Evolutionary conservation across 2,113 vertebrate genomes (phyloP).

Genomic region (Nematolebias whitei): DNA sequence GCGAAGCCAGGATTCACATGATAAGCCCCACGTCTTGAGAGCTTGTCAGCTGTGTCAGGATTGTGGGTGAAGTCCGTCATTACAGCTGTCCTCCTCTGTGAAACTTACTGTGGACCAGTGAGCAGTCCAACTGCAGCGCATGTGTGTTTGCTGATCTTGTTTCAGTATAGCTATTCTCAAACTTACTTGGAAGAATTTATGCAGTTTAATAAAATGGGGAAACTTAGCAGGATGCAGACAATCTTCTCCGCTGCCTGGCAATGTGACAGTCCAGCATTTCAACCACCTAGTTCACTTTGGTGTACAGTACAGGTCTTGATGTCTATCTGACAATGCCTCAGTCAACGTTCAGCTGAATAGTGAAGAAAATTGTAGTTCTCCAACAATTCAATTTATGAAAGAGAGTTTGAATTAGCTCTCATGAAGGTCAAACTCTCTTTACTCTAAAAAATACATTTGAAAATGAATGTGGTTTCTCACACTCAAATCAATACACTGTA

Average conservation of each 20-base stretch:
- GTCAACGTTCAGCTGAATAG: conserved; percentile 5
- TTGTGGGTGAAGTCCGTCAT: conserved; percentile 57
- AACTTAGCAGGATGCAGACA: conserved; percentile 6
- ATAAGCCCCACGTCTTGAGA: conserved; percentile 49
- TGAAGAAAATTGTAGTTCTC: conserved; percentile 13
- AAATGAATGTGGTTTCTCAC: too few relatives aligned
- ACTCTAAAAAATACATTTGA: too few relatives aligned
- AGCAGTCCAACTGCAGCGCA: conserved; percentile 31
- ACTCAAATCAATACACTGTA: too few relatives aligned
- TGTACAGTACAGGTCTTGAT: too few relatives aligned
- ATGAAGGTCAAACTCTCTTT: too few relatives aligned
- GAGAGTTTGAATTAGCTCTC: too few relatives aligned
- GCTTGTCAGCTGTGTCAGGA: conserved; percentile 59
- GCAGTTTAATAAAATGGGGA: too few relatives aligned
- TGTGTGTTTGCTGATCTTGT: conserved; percentile 20
- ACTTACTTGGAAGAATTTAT: conserved; percentile 8
- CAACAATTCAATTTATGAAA: too few relatives aligned
- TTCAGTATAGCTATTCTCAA: too few relatives aligned
- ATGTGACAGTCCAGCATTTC: not conserved
- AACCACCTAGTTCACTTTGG: not conserved
- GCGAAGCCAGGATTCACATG: conserved; percentile 40
- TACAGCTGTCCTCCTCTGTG: conserved; percentile 54
- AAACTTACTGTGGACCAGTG: conserved; percentile 33
- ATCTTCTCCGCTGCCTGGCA: conserved; percentile 6
- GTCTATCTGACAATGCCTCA: too few relatives aligned